Conservation (phyloP, 2,888 invertebrate genomes). For the Deilephila porcellus region DNA sequence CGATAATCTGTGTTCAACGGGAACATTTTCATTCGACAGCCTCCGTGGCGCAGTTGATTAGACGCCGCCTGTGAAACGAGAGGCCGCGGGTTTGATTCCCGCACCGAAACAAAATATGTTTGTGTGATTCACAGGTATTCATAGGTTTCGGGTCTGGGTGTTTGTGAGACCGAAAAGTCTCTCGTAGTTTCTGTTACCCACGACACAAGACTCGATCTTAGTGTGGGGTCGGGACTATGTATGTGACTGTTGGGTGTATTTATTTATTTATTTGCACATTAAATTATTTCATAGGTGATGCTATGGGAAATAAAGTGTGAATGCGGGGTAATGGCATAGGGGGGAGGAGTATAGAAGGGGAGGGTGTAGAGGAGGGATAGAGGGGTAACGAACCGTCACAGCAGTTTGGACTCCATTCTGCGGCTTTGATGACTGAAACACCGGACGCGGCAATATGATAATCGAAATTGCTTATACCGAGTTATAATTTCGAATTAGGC, state of each 20-base stretch:
- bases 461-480: conserved; percentile 7
- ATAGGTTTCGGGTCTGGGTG: too few species aligned
- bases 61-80: too few species aligned
- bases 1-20: conserved; percentile 14
- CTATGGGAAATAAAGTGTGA: conserved; percentile 61
- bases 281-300: conserved; percentile 56
- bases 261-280: conserved; percentile 45
- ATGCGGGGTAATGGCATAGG: conserved; percentile 60
- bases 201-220: too few species aligned
- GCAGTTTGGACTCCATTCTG: conserved; percentile 48
- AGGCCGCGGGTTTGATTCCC: too few species aligned
- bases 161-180: too few species aligned
- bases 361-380: conserved; percentile 35
- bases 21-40: too few species aligned
- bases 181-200: too few species aligned
- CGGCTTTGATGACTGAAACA: conserved; percentile 35
- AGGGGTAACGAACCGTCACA: conserved; percentile 63
- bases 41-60: too few species aligned
- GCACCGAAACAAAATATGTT: too few species aligned
- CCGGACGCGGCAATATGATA: background rate
- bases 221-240: too few species aligned
- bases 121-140: too few species aligned
- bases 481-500: background rate
- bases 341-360: conserved; percentile 54
- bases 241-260: too few species aligned